phyloP scores from a whole-genome alignment of 2,797 vertebrate genomes.

The Brachymystax lenok region DNA sequence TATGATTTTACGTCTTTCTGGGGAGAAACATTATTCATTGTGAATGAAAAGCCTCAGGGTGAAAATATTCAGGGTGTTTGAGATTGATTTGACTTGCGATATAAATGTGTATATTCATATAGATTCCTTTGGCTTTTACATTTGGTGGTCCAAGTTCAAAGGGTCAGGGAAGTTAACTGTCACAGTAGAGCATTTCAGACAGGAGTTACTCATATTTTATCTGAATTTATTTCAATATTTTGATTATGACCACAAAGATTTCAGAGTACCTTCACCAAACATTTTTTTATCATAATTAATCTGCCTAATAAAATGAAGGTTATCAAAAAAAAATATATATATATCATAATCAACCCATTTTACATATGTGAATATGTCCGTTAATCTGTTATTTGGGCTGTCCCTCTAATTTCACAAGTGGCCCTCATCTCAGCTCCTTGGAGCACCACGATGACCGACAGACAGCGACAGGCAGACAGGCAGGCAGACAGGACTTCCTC shows the following conservation, averaged over 20 bases:
- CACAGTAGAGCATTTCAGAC: no score
- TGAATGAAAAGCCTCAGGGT: background rate
- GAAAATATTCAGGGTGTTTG: background rate
- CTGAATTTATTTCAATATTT: conserved; percentile 1
- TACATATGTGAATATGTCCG: no score
- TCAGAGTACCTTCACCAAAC: background rate
- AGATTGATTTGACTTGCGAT: background rate
- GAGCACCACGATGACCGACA: background rate
- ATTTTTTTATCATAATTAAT: background rate
- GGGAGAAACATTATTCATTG: background rate
- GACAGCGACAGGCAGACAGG: background rate
- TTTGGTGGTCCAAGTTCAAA: background rate
- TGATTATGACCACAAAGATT: background rate
- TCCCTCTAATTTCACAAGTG: background rate
- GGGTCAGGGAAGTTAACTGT: background rate
- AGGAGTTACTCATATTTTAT: background rate
- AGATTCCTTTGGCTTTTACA: background rate
- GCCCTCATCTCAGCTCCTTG: background rate
- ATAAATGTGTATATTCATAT: background rate
- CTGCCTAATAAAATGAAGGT: background rate
- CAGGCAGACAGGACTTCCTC: background rate
- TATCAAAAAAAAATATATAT: no score
- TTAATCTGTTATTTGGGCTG: background rate
- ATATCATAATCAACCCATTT: no score
- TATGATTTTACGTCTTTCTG: conserved; percentile 9